Evolutionary conservation across 2,888 invertebrate genomes (phyloP), one percentile per base, ranked within the genome.

Genomic region (Pachliopta kotzebuea): DNA sequence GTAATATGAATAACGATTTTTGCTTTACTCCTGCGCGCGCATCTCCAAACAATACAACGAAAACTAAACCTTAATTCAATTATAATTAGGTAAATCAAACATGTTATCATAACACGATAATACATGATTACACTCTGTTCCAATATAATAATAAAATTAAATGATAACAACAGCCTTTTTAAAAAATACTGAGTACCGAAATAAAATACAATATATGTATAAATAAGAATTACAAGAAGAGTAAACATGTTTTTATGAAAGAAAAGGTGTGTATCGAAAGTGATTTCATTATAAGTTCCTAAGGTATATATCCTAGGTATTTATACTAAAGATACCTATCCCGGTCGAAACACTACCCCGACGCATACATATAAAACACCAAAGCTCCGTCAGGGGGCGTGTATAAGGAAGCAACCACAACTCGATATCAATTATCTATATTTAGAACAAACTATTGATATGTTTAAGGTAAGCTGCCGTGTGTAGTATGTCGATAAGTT

Each of bases 401-500:
- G 78, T 78, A 76, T 80, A 80, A 78, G 75, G 73, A 78, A 81
- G 73, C 75, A 79, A 79, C 74, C 76, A 72, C 71, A 71, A 72
- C 67, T 73, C 61, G 59, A 68, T 71, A 71, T 76, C 72, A 75
- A 45, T 76, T 74, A 74, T 79, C 72, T 79, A 81, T 79, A 77
- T 81, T 78, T 74, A 76, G 76, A 75, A 74, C 71, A 81, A 83
- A 83, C 74, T 72, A 72, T 76, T 85, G 87, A 83, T 88, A 90
- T 90, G 90, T 76, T 81, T 84, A 85, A 85, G 88, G 87, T 88
- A 85, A 83, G 78, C 56, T 17, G 58, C 54, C 68, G 61, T 63
- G 67, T 57, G 37, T 69, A 67, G 62, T 68, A 45, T 69, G 67
- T 66, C 21, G 57, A 60, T 65, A 63, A 68, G 31, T 57, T 64